These are phyloP conservation scores for Drosophila ohnishii DNA, from an alignment of 1,140 invertebrate species.

Conservation along the genomic window DNA sequence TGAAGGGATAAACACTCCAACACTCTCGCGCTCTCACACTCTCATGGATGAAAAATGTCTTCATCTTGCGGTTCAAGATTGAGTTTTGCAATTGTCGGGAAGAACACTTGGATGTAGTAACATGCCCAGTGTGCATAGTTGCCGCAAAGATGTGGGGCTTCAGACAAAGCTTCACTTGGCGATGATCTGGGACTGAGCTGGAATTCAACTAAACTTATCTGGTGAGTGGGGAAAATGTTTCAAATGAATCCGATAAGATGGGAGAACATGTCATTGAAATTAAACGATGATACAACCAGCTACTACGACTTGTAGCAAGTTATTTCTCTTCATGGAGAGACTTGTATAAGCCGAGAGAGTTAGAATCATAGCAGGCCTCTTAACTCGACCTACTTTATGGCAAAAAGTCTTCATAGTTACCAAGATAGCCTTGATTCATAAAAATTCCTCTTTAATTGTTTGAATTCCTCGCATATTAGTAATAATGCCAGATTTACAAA, in stretches of 20 bases:
- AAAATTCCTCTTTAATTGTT: not conserved
- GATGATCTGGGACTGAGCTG: not conserved
- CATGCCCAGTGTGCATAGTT: constrained; percentile 18
- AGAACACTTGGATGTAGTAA: constrained; percentile 24
- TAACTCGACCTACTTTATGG: not conserved
- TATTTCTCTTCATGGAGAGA: not conserved
- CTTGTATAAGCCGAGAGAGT: not conserved
- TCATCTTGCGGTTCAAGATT: constrained; percentile 53
- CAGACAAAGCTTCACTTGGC: constrained; percentile 10
- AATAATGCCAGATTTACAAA: not conserved
- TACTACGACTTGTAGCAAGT: no score
- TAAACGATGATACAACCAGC: not conserved
- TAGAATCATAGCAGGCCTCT: not conserved
- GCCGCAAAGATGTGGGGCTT: constrained; percentile 15
- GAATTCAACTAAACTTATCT: not conserved
- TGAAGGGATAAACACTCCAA: constrained; percentile 22
- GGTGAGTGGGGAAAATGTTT: not conserved
- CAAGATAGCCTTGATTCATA: not conserved
- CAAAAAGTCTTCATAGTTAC: not conserved
- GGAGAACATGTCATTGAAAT: not conserved
- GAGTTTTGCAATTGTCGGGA: constrained; percentile 47
- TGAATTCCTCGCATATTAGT: not conserved
- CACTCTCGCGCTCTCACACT: constrained; percentile 20
- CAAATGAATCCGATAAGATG: constrained; percentile 3
- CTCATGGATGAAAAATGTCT: constrained; percentile 68